Evolutionary conservation across 2,888 invertebrate genomes (phyloP).

Genomic region (Cosmorhoe ocellata): DNA sequence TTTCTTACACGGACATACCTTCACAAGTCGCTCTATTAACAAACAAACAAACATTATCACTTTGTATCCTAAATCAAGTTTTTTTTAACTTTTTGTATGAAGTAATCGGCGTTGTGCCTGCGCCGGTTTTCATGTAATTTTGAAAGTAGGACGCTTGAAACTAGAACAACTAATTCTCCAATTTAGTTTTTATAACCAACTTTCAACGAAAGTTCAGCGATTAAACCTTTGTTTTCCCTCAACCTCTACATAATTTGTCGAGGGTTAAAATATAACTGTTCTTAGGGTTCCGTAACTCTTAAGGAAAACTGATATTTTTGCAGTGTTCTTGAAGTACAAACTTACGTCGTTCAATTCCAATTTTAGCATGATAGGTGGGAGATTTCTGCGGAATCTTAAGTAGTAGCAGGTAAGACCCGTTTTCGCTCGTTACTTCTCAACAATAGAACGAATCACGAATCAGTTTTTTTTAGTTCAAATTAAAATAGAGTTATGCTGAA

Average conservation of each 20-base stretch:
- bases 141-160: neutral
- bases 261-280: conserved; percentile 6
- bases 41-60: no score
- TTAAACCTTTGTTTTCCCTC: conserved; percentile 11
- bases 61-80: no score
- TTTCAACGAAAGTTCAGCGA: conserved; percentile 4
- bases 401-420: neutral
- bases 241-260: neutral
- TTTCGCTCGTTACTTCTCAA: conserved; percentile 3
- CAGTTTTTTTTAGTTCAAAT: conserved; percentile 25
- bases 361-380: no score
- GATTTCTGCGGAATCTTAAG: neutral
- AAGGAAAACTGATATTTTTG: no score
- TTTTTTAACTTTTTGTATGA: no score
- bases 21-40: no score
- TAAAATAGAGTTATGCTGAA: conserved; percentile 36
- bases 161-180: neutral
- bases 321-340: no score
- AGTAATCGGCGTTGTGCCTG: no score
- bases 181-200: conserved; percentile 9
- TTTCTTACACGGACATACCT: no score
- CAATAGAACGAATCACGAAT: conserved; percentile 17
- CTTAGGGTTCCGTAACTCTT: neutral
- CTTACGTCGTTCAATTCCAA: no score
- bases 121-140: no score